These are phyloP conservation scores for Callithrix jacchus DNA, from an alignment of 2,113 vertebrate genomes.

Conservation along the genomic window DNA sequence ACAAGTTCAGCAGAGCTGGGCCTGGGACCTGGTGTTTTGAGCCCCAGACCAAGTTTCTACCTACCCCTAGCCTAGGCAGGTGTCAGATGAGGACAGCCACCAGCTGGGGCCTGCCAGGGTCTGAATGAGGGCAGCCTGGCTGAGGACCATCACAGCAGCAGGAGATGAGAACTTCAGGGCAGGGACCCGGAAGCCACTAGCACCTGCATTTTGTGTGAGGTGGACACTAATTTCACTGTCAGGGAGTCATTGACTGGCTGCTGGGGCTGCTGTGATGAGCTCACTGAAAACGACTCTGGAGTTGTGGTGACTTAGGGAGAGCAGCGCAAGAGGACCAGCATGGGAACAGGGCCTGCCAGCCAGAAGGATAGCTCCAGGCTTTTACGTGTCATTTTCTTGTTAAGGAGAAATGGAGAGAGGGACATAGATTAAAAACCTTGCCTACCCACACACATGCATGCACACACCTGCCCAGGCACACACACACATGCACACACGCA, in stretches of 20 bases:
- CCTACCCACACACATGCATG: too few species aligned
- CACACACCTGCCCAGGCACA: neutral
- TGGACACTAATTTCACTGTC: neutral
- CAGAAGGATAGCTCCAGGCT: neutral
- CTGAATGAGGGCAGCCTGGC: neutral
- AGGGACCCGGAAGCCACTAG: neutral
- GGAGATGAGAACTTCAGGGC: neutral
- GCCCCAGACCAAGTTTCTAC: neutral
- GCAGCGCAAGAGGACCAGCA: neutral
- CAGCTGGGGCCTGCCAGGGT: neutral
- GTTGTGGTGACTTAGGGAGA: neutral
- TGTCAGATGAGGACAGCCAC: neutral
- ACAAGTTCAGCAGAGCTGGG: fast-evolving
- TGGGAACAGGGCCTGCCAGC: neutral
- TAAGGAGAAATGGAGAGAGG: neutral
- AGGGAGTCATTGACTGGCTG: neutral
- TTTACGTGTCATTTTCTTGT: neutral
- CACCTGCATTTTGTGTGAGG: neutral
- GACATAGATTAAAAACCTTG: neutral
- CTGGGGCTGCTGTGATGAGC: neutral
- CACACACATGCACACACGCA: neutral
- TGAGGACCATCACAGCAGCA: neutral
- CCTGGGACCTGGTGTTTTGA: too few species aligned
- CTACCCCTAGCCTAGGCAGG: too few species aligned
- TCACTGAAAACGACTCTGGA: neutral